Evolutionary conservation across 2,888 invertebrate genomes (phyloP), one percentile per base, ranked within the genome.

Genomic region (Andrena hattorfiana): DNA sequence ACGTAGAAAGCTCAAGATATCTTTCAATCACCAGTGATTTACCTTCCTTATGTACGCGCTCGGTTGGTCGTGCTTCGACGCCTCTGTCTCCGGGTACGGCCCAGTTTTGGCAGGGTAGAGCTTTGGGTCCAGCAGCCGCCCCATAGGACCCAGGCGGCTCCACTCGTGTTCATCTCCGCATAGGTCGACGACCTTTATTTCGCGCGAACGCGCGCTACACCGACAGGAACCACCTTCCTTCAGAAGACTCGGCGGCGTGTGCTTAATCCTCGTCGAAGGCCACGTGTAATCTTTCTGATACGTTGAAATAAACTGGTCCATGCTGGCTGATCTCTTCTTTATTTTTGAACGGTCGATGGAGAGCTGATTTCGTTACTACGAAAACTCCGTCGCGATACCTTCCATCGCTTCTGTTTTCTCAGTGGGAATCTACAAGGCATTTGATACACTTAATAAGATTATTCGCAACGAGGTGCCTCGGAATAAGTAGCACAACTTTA

Each of bases 241-340:
- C 0, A 70, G 28, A 10, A 7, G 13, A 26, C 26, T n/a, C 7
- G 68, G 13, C 5, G 72, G 13, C 7, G 30, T 10, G 7, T 67
- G 76, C 48, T 73, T 90, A 4, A 91, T 90, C 70, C 92, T 91
- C 1, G 93, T 93, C 90, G 94, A 93, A 0, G 96, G 96, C 96
- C 96, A 96, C 26, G 95, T 89, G 86, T 95, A 96, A 91, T 96
- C 96, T 89, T 95, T 96, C 60, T 95, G 94, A 88, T 96, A 96
- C 0, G 95, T 96, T 0, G 96, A 95, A 74, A 96, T 93, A 87
- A 95, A 96, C 20, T 71, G 84, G 69, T 83, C 75, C 80, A 84
- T 75, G 7, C 4, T 30, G 23, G 5, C 7, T 26, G 48, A 42
- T 42, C 1, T 30, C 13, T 28, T 48, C 56, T 66, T 66, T 74